phyloP scores from a whole-genome alignment of 2,888 invertebrate species.

The Morinoia aosen region DNA sequence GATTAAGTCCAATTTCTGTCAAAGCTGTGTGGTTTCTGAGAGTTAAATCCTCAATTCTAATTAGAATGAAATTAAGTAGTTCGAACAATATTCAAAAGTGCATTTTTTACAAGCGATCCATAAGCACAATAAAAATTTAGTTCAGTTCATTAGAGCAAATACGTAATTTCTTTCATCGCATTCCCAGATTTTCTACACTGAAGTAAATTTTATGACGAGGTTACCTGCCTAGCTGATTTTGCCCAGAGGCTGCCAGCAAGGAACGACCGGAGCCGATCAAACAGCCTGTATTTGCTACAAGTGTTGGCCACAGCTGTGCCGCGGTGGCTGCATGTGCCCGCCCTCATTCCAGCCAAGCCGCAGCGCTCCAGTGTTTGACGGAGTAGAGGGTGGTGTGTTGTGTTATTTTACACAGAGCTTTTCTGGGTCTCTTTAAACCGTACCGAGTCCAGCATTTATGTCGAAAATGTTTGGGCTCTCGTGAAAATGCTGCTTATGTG shows the following conservation, averaged over 20 bases:
- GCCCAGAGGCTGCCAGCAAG: not conserved
- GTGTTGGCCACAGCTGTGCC: slow-evolving; percentile 16
- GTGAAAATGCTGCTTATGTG: not conserved
- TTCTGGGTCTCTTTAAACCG: not conserved
- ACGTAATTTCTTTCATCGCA: not conserved
- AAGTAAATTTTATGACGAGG: not conserved
- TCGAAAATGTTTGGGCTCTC: too few species aligned
- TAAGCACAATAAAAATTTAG: too few species aligned
- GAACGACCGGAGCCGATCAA: not conserved
- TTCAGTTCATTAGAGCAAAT: too few species aligned
- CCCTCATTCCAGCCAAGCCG: not conserved
- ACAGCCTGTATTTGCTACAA: slow-evolving; percentile 21
- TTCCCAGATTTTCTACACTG: not conserved
- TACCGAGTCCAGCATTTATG: not conserved
- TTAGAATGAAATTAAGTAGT: too few species aligned
- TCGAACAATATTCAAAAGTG: too few species aligned
- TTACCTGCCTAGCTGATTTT: not conserved
- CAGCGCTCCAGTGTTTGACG: not conserved
- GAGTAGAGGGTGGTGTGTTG: not conserved
- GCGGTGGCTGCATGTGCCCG: not conserved
- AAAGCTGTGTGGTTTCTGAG: too few species aligned
- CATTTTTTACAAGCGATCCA: too few species aligned
- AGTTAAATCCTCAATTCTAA: too few species aligned
- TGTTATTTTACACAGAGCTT: not conserved
- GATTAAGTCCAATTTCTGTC: too few species aligned